Base-by-base conservation (phyloP, 2,113 vertebrate genomes). In the Paratilapia polleni region DNA sequence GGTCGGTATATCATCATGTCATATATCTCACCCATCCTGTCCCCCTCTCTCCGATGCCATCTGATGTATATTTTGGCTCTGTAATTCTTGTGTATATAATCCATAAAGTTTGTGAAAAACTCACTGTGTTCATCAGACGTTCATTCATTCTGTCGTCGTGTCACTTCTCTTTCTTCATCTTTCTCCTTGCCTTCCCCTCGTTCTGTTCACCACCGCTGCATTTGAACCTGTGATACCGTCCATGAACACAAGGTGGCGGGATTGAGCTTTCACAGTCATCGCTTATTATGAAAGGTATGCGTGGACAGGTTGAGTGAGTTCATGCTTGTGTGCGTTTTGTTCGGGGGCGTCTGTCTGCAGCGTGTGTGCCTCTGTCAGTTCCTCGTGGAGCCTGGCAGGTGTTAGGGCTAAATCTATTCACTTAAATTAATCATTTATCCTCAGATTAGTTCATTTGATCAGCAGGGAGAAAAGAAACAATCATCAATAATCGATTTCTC, bases 101-200 rank as follows among this genome's bases (percentile, higher is more conserved):
- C 88, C 90, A 94, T 95, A 95, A 95, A 95, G 86, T 92, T 95
- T 94, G 73, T 94, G 91, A 91, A 74, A 94, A 92, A 88, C 64
- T 82, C 80, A 38, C 31, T 17, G 58, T 88, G 80, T 86, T 89
- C 89, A 89, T 85, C 78, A 34, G 47, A 73, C 31, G 24, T 54
- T n/a, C 22, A 78, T 86, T 80, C 26, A 58, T 24, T 82, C 62
- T 81, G 24, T 70, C 20, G 20, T 87, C 31, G 28, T 24, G n/a
- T 57, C 3, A 1, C 62, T 52, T 85, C 26, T 70, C n/a, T 8
- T 89, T 20, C 28, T 68, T 82, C 38, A 43, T 70, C 64, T 36
- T 36, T 14, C 31, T 12, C 36, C 64, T 61, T 22, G 59, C 34
- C 63, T 19, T 31, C 28, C 28, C 49, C n/a, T 70, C 41, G 19